Conservation (phyloP, 2,888 invertebrate species). For the Oeneis ivallda region DNA sequence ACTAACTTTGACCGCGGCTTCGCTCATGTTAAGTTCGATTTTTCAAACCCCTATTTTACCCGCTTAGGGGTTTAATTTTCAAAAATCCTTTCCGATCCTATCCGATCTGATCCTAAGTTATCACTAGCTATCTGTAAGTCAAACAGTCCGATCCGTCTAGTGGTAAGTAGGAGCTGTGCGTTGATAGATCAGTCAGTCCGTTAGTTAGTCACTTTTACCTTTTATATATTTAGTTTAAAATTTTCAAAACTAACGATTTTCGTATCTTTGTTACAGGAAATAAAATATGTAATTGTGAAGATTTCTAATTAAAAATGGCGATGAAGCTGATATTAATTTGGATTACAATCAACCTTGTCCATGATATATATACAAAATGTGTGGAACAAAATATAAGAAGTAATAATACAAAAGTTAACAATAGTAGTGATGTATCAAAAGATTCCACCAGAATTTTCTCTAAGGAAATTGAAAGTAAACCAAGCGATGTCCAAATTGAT, state of each 20-base stretch:
- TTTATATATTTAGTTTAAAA: neutral
- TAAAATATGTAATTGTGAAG: neutral
- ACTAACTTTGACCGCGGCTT: too few species aligned
- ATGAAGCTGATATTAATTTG: neutral
- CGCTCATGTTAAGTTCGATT: too few species aligned
- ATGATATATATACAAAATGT: conserved; percentile 1
- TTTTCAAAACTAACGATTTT: too few species aligned
- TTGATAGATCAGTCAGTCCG: too few species aligned
- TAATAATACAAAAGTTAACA: neutral
- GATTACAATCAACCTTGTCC: neutral
- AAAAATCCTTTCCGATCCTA: too few species aligned
- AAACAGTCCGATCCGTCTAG: too few species aligned
- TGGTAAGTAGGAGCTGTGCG: too few species aligned
- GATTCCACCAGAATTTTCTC: neutral
- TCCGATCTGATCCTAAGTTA: too few species aligned
- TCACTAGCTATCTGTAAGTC: too few species aligned
- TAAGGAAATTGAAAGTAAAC: neutral
- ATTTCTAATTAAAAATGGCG: conserved; percentile 9
- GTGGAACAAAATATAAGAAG: neutral
- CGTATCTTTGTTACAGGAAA: conserved; percentile 11
- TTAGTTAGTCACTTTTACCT: too few species aligned
- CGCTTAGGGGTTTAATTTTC: too few species aligned
- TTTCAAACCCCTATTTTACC: too few species aligned
- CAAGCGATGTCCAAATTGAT: neutral
- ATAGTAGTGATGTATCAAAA: neutral